A percentile compares a stretch with the other conserved stretches of the same genome.
phyloP scores from a whole-genome alignment of 1,140 invertebrate genomes.

The Chrysopa pallens region DNA sequence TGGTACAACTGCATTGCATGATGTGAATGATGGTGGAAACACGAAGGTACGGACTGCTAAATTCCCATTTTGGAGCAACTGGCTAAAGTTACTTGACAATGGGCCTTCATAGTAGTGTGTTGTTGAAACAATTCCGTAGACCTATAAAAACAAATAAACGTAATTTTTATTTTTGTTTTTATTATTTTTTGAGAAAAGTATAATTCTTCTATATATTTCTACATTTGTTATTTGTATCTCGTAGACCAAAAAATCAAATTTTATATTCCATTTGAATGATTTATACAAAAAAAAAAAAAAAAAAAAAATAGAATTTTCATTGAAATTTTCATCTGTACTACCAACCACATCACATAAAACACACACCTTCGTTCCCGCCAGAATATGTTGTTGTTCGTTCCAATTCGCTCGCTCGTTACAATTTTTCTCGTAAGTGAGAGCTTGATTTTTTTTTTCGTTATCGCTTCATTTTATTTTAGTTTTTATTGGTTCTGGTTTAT shows the following conservation, averaged over 20 bases:
- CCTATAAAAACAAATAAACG: background rate
- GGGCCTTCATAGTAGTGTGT: slow-evolving; percentile 17
- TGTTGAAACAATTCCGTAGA: background rate
- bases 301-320: no score
- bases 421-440: slow-evolving; percentile 1
- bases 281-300: no score
- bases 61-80: slow-evolving; percentile 42
- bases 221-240: no score
- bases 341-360: no score
- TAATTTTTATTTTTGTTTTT: no score
- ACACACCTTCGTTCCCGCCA: no score
- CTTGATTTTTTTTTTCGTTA: slow-evolving; percentile 2
- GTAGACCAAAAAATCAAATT: no score
- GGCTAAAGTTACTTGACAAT: slow-evolving; percentile 36
- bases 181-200: no score
- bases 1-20: slow-evolving; percentile 17
- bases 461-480: background rate
- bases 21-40: slow-evolving; percentile 16
- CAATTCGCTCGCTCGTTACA: background rate
- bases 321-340: no score
- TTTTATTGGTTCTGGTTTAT: background rate
- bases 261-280: no score
- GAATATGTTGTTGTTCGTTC: no score
- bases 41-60: slow-evolving; percentile 47
- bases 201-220: no score